Conservation (phyloP, 2,113 vertebrate species). For the Planiliza haematocheilus region DNA sequence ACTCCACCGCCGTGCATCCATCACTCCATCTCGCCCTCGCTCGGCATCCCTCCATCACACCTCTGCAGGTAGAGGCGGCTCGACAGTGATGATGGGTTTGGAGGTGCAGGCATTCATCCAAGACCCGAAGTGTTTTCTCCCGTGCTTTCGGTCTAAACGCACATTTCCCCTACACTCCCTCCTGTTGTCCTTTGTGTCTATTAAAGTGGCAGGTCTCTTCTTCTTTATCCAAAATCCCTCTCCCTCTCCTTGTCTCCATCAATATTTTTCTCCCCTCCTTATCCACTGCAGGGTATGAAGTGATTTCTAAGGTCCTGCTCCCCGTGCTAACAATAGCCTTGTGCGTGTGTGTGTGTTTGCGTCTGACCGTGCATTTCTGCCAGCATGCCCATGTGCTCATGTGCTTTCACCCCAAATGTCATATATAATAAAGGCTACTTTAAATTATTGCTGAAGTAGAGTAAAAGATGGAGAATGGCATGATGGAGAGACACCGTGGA, state of each 20-base stretch:
- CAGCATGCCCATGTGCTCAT: background rate
- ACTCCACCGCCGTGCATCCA: slow-evolving; percentile 40
- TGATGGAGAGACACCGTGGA: background rate
- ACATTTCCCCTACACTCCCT: slow-evolving; percentile 6
- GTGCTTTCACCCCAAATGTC: slow-evolving; percentile 30
- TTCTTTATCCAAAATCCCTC: slow-evolving; percentile 14
- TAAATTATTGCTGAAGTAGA: background rate
- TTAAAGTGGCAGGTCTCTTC: slow-evolving; percentile 44
- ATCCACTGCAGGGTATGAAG: slow-evolving; percentile 30
- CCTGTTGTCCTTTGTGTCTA: slow-evolving; percentile 40
- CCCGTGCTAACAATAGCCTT: slow-evolving; percentile 20
- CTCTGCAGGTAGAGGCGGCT: slow-evolving; percentile 26
- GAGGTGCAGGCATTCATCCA: slow-evolving; percentile 52
- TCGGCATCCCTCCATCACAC: slow-evolving; percentile 37
- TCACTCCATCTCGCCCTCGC: slow-evolving; percentile 20
- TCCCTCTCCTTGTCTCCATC: slow-evolving; percentile 25
- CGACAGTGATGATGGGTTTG: slow-evolving; percentile 42
- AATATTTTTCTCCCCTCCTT: slow-evolving; percentile 10
- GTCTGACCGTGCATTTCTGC: slow-evolving; percentile 21
- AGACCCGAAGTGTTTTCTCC: slow-evolving; percentile 40
- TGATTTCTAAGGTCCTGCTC: slow-evolving; percentile 25
- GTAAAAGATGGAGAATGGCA: background rate
- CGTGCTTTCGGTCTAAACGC: slow-evolving; percentile 41
- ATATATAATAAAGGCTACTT: slow-evolving; percentile 6
- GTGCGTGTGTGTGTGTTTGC: slow-evolving; percentile 14